These are phyloP conservation scores for Aradophagus sp. DNA, from an alignment of 1,140 invertebrate species.

Conservation along the genomic window DNA sequence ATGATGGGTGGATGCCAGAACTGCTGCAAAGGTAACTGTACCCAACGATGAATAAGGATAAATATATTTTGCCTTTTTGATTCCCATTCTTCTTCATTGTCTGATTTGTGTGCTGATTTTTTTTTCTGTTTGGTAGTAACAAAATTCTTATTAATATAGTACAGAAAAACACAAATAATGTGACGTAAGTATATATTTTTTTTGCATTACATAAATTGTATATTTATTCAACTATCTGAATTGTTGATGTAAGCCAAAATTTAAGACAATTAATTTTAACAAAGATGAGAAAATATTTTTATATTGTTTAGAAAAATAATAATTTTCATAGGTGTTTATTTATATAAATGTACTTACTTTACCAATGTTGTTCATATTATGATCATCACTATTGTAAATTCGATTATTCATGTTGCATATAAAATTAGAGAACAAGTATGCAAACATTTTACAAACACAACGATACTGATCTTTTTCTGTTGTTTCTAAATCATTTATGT, in stretches of 20 bases:
- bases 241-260: too few species aligned
- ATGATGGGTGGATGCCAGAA: constrained; percentile 88
- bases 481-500: constrained; percentile 8
- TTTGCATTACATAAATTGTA: too few species aligned
- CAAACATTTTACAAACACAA: constrained; percentile 66
- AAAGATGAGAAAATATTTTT: too few species aligned
- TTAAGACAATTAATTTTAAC: too few species aligned
- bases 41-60: constrained; percentile 77
- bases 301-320: too few species aligned
- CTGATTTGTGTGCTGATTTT: constrained; percentile 62
- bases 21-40: constrained; percentile 82
- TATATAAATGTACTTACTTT: constrained; percentile 46
- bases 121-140: constrained; percentile 56
- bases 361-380: constrained; percentile 63
- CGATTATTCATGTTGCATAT: constrained; percentile 62
- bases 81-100: constrained; percentile 77
- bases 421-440: constrained; percentile 64
- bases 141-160: too few species aligned
- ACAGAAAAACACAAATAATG: too few species aligned
- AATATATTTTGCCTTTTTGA: constrained; percentile 77
- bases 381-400: constrained; percentile 45
- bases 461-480: constrained; percentile 54
- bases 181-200: too few species aligned
- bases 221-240: neutral
- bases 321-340: too few species aligned